phyloP scores from a whole-genome alignment of 2,113 vertebrate genomes.

The Pygathrix nemaeus region DNA sequence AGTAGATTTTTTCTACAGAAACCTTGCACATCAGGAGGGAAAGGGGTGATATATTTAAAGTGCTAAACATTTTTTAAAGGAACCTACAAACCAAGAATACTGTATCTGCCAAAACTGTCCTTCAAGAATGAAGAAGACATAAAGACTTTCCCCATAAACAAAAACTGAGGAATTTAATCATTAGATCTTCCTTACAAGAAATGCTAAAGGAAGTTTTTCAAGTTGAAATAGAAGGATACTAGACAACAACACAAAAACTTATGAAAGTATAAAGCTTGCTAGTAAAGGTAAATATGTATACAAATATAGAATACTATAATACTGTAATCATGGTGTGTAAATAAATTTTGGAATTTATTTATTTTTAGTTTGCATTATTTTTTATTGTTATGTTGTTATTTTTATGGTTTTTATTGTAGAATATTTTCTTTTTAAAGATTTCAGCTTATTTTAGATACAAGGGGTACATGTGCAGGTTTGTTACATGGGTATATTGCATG shows the following conservation, averaged over 20 bases:
- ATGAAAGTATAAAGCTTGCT: background rate
- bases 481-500: no score
- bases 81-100: background rate
- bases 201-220: background rate
- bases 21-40: background rate
- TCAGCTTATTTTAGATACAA: no score
- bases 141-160: background rate
- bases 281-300: background rate
- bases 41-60: background rate
- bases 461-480: no score
- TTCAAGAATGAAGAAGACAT: background rate
- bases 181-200: background rate
- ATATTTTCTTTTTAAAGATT: no score
- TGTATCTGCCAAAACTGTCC: background rate
- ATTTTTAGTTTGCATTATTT: no score
- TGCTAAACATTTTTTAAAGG: background rate
- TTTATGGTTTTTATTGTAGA: background rate
- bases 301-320: background rate
- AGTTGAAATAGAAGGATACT: background rate
- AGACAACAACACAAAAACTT: background rate
- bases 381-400: no score
- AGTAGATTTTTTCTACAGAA: background rate
- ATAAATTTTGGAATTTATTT: background rate
- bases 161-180: background rate
- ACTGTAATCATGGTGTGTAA: background rate